Conservation (phyloP, 2,113 vertebrate genomes). For the Entelurus aequoreus region DNA sequence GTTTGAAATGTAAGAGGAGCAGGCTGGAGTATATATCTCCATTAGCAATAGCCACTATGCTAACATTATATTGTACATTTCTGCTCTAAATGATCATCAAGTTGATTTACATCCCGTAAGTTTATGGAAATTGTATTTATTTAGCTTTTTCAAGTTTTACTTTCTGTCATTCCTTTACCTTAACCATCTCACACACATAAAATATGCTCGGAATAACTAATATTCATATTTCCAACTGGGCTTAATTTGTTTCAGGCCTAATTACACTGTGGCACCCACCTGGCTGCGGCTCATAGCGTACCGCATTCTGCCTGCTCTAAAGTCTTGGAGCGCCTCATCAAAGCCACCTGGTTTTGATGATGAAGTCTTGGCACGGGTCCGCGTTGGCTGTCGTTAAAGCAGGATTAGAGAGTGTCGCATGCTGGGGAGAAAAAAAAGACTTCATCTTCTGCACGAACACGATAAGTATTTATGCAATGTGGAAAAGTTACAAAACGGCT, state of each 20-base stretch:
- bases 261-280: constrained; percentile 70
- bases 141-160: not conserved
- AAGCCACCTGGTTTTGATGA: constrained; percentile 69
- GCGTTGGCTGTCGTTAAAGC: constrained; percentile 68
- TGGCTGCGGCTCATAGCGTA: constrained; percentile 58
- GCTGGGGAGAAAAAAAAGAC: constrained; percentile 41
- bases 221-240: constrained; percentile 58
- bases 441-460: constrained; percentile 58
- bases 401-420: constrained; percentile 62
- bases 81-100: too few relatives aligned
- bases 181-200: constrained; percentile 9
- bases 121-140: not conserved
- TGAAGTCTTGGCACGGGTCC: constrained; percentile 66
- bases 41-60: too few relatives aligned
- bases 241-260: constrained; percentile 67
- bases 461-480: constrained; percentile 55
- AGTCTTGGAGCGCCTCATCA: constrained; percentile 68
- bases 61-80: too few relatives aligned
- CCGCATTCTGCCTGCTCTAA: constrained; percentile 69
- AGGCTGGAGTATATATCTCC: too few relatives aligned
- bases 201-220: constrained; percentile 53
- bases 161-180: not conserved
- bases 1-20: too few relatives aligned
- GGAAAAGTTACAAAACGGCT: constrained; percentile 27
- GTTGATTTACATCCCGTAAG: too few relatives aligned